phyloP scores from a whole-genome alignment of 1,140 invertebrate genomes.

The Pachyrhynchus sulphureomaculatus region DNA sequence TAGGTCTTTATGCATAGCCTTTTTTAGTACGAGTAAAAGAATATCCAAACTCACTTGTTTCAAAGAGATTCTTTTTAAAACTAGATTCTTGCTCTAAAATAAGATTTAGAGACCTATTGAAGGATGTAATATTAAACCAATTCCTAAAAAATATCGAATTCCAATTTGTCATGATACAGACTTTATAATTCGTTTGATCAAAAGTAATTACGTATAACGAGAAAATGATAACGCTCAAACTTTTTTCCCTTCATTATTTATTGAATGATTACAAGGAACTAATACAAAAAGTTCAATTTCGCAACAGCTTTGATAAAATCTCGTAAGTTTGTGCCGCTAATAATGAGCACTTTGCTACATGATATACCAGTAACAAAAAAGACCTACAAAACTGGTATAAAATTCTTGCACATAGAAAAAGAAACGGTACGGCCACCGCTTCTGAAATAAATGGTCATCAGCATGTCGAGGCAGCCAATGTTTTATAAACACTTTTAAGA shows the following conservation, averaged over 20 bases:
- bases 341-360: conserved; percentile 27
- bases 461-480: conserved; percentile 38
- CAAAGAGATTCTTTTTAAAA: no score
- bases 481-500: conserved; percentile 50
- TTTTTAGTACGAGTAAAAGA: no score
- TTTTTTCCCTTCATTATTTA: conserved; percentile 19
- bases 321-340: conserved; percentile 12
- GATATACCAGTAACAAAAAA: conserved; percentile 22
- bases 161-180: no score
- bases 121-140: no score
- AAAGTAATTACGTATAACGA: background rate
- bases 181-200: no score
- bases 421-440: conserved; percentile 32
- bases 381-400: conserved; percentile 36
- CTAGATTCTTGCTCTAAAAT: no score
- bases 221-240: background rate
- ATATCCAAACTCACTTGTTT: no score
- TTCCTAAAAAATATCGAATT: no score
- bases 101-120: no score
- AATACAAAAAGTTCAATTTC: conserved; percentile 27
- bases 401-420: conserved; percentile 43
- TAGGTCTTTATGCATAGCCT: no score
- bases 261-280: conserved; percentile 27
- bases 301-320: conserved; percentile 29
- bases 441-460: conserved; percentile 42